Base-by-base conservation (phyloP, 2,888 invertebrate species). In the Crossocerus cetratus region DNA sequence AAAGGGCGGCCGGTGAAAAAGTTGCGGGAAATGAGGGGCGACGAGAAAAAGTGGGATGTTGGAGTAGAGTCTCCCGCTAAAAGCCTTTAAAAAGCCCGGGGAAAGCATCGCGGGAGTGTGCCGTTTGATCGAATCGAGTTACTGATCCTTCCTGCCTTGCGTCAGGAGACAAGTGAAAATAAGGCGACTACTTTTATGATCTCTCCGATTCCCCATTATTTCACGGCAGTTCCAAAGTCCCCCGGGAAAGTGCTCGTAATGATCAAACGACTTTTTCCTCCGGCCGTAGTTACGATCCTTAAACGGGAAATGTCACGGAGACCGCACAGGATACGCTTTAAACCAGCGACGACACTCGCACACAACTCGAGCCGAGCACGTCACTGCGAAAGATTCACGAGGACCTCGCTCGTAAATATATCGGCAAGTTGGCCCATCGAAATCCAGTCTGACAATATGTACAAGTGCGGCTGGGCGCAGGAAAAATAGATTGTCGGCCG, bases 121-220 rank as follows among this genome's bases (percentile, higher is more conserved):
- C 49, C 65, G 63, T 63, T 77, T 77, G 70, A 82, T 82, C 71
- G 68, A 75, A 82, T 81, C 82, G 70, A 65, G 77, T 72, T 74
- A 74, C 67, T 60, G 69, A 77, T 80, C 69, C 65, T 61, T 69
- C 60, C 69, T 62, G 59, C 22, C 60, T 60, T 22, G 18, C 63
- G 49, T 57, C 43, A 58, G 60, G 22, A 23, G 49, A 56, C 11
- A 56, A 68, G 73, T 68, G 65, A 69, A 49, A 49, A 49, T 49
- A 49, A 49, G 49, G 3, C 49, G 16, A 13, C n/a, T 13, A 49
- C n/a, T 49, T 49, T 16, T 32, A 32, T 32, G 49, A 49, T 49
- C 49, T 49, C 49, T 4, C 2, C 16, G 49, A 16, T 49, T 49
- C 49, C 5, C 32, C n/a, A 49, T 49, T n/a, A 32, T 32, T 49